phyloP scores from a whole-genome alignment of 2,797 vertebrate genomes.

The Neoniphon sammara region DNA sequence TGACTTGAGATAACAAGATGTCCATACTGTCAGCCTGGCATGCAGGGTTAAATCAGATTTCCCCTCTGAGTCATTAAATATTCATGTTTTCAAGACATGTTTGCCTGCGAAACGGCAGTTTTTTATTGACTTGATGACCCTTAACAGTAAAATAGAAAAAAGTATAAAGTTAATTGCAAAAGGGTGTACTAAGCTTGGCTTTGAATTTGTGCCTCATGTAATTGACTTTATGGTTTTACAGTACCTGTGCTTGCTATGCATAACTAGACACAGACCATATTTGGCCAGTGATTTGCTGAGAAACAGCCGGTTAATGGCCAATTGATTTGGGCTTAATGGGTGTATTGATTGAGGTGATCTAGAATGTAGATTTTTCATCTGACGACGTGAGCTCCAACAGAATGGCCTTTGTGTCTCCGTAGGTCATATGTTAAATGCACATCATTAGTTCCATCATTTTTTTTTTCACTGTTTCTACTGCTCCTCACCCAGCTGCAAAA shows the following conservation, averaged over 20 bases:
- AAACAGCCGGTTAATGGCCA: constrained; percentile 81
- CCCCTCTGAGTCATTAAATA: constrained; percentile 54
- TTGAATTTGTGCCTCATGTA: constrained; percentile 31
- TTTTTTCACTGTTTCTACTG: constrained; percentile 35
- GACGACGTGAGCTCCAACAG: constrained; percentile 62
- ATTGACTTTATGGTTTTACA: constrained; percentile 54
- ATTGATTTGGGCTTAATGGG: constrained; percentile 82
- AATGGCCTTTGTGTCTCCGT: constrained; percentile 53
- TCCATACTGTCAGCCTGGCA: constrained; percentile 27
- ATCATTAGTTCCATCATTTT: constrained; percentile 60
- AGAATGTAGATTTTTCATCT: constrained; percentile 75
- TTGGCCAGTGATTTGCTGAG: constrained; percentile 56
- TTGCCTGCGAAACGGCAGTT: constrained; percentile 32
- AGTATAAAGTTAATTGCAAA: constrained; percentile 31
- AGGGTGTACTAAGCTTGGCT: constrained; percentile 19
- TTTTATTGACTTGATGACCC: constrained; percentile 43
- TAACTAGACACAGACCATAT: constrained; percentile 45
- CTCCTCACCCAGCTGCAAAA: constrained; percentile 56
- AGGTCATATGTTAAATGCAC: constrained; percentile 76
- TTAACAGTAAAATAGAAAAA: constrained; percentile 47
- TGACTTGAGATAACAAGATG: constrained; percentile 45
- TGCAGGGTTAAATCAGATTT: constrained; percentile 32
- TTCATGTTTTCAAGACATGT: constrained; percentile 55
- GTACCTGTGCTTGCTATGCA: constrained; percentile 35
- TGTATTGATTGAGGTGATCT: constrained; percentile 78